A percentile compares a stretch with the other conserved stretches of the same genome.
Evolutionary conservation across 2,797 vertebrate genomes (phyloP).

Genomic region (Poecile montanus): DNA sequence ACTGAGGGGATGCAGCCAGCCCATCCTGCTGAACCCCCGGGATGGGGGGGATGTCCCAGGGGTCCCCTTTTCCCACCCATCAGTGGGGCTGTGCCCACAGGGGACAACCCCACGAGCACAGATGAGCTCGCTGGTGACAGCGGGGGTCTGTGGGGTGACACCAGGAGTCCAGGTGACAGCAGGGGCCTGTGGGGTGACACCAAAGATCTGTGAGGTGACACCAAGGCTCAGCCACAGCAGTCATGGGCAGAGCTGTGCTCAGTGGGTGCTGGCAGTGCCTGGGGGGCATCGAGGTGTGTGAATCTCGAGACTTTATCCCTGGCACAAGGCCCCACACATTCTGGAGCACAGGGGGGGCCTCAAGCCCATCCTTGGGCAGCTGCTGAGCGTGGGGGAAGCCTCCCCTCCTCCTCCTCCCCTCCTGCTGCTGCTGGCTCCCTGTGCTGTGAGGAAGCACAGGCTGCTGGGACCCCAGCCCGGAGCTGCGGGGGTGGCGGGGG

Average conservation of each 20-base stretch:
- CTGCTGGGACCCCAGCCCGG: neutral
- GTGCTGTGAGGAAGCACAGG: neutral
- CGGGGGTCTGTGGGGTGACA: too few relatives aligned
- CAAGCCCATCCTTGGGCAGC: neutral
- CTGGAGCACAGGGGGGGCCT: rapidly evolving
- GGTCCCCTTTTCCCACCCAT: neutral
- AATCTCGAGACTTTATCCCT: neutral
- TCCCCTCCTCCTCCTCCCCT: neutral
- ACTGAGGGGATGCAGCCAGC: neutral
- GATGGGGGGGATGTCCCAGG: too few relatives aligned
- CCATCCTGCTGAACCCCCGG: rapidly evolving
- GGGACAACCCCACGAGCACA: rapidly evolving
- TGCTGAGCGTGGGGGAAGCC: neutral
- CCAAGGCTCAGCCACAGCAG: neutral
- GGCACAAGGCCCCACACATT: rapidly evolving
- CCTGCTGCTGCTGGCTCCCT: neutral
- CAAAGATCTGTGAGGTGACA: neutral
- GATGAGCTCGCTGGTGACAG: rapidly evolving
- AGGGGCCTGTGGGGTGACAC: neutral
- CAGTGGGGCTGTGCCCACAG: neutral
- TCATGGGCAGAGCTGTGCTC: neutral
- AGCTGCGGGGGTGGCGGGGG: neutral
- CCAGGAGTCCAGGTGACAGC: neutral
- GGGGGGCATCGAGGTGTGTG: rapidly evolving
- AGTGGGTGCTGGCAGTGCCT: neutral